Base-by-base conservation (phyloP, 2,888 invertebrate species). In the Ichneumoninae sp. region DNA sequence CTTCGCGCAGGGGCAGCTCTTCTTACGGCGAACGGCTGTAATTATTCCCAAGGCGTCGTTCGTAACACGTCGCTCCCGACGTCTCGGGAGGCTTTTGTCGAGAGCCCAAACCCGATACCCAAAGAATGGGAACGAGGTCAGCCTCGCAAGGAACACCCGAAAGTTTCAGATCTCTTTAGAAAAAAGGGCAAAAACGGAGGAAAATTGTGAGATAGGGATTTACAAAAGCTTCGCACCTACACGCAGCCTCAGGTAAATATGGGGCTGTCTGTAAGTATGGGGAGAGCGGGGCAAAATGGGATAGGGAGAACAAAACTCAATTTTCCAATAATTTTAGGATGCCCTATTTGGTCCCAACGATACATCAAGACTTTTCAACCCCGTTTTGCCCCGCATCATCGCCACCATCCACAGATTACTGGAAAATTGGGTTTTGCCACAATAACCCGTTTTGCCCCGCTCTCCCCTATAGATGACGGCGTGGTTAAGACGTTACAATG, bases 11-110 rank as follows among this genome's bases (percentile, higher is more conserved):
- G 50, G 57, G 57, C 68, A 84, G 87, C 89, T 86, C 65, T 84
- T 82, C 75, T 79, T 66, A 70, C 87, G 86, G 88, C 85, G 85
- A 86, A 86, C 81, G 85, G 84, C 87, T 87, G 88, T 91, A 91
- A 91, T 91, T 91, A 91, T 91, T 90, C 88, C 87, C 87, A 80
- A 83, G 82, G 85, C 84, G 78, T 81, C 82, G 78, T 84, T 84
- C 81, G 50, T 65, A 44, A 74, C 74, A 80, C 82, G 86, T 85
- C 84, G 72, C 80, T 62, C 77, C 80, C 81, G 40, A 70, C 70
- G 77, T 70, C 80, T 77, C 66, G 66, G 26, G 74, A 77, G 62
- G 44, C 77, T 74, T 81, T 84, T 78, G 78, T 78, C 74, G 78
- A 47, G 75, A 70, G 40, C 62, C 13, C 70, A 57, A 36, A 36